Evolutionary conservation across 2,797 vertebrate species (phyloP).

Genomic region (Pygocentrus nattereri): DNA sequence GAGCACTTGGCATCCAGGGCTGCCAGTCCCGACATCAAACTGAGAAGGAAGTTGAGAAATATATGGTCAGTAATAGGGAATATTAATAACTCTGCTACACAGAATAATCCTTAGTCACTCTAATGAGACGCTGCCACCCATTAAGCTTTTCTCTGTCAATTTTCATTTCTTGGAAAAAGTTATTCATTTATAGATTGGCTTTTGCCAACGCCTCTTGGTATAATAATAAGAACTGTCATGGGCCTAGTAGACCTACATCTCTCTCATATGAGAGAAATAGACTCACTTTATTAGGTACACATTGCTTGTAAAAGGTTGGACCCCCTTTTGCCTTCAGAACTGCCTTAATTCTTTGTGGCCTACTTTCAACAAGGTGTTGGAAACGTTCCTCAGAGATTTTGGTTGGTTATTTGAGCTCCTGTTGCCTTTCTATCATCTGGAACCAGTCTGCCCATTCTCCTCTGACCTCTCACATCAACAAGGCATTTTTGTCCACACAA

Average conservation of each 20-base stretch:
- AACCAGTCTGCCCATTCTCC: too few relatives aligned
- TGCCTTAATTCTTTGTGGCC: too few relatives aligned
- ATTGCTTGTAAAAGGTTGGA: too few relatives aligned
- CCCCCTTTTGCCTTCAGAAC: too few relatives aligned
- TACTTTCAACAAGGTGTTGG: too few relatives aligned
- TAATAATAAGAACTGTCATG: neutral
- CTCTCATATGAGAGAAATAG: neutral
- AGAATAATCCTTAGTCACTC: neutral
- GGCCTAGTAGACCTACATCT: neutral
- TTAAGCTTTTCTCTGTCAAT: neutral
- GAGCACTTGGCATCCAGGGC: constrained; percentile 97
- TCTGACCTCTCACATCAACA: too few relatives aligned
- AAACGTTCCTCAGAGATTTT: too few relatives aligned
- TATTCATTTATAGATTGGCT: neutral
- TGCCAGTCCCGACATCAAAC: constrained; percentile 96
- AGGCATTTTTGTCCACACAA: too few relatives aligned
- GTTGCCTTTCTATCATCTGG: too few relatives aligned
- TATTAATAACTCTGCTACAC: neutral
- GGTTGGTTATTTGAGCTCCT: too few relatives aligned
- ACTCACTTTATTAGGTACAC: too few relatives aligned
- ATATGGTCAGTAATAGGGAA: neutral
- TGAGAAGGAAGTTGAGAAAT: constrained; percentile 58
- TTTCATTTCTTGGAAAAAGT: neutral
- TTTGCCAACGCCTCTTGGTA: neutral
- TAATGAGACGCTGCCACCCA: neutral